Base-by-base conservation (phyloP, 2,797 vertebrate genomes). In the Miichthys miiuy region DNA sequence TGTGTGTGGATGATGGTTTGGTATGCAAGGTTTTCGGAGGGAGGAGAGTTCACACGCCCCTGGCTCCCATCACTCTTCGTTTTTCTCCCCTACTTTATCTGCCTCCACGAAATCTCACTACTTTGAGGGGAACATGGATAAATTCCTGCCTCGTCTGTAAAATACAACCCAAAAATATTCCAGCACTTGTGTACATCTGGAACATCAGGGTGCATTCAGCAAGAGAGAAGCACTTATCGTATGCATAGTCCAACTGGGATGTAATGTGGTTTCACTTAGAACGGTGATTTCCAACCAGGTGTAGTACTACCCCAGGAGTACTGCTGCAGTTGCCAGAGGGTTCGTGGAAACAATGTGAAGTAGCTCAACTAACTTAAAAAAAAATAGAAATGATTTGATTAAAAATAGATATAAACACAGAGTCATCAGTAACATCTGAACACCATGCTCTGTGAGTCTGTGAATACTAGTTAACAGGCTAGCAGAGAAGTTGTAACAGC, bases 11-110 rank as follows among this genome's bases (percentile, higher is more conserved):
- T 68, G 50, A 63, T 68, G 47, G 57, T 42, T 50, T 81, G 80
- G 72, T 79, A 85, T 87, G 83, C 72, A 58, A 61, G 63, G 60
- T 23, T 47, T 50, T 66, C 54, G 42, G 20, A 48, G 74, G 72
- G 82, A 85, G 80, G 79, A 81, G 69, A 68, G 62, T 79, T 88
- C 75, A 64, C 85, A 87, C 41, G 12, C 44, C 72, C 51, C 78
- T 69, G 72, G 55, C 61, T 66, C 2, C 21, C 68, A 86, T 81
- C 74, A 71, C 27, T 85, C 72, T 54, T 50, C 12, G 0, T 64
- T 76, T 77, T 80, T 70, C 64, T 69, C 75, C 72, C 34, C 20
- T 38, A 65, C 73, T 68, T 74, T 71, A 85, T 90, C 75, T 80
- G 50, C 54, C 42, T 76, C 50, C 44, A 48, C 75, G 67, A 84